Evolutionary conservation across 2,113 vertebrate species (phyloP), one percentile per base, ranked within the genome.

Genomic region (Etheostoma spectabile): DNA sequence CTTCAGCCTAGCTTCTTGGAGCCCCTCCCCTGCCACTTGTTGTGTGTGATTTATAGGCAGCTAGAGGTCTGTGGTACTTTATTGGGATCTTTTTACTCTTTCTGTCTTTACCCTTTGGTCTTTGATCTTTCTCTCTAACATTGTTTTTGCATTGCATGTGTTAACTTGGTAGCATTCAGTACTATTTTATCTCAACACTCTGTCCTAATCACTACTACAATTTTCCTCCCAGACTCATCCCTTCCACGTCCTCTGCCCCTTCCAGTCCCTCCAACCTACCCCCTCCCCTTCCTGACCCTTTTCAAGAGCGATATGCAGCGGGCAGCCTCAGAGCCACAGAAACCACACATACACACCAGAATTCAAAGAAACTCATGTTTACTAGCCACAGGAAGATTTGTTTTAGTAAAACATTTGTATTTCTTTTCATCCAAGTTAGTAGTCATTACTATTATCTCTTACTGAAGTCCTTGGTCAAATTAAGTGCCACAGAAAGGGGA

Each of bases 31-130:
- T 88, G 94, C 96, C 96, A 95, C 96, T 97, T 96, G 96, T 96
- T 97, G 96, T 96, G 94, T 98, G 96, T 97, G 96, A 96, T 96
- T 95, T 95, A 95, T 97, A 98, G 97, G 97, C 95, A 97, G 96
- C 96, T 98, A 90, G 97, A 98, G 96, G 95, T 96, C 96, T 95
- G 94, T 96, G 94, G 92, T 95, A 93, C 86, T 97, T 96, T 94
- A 96, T 96, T 95, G 94, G 96, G 96, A 96, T 94, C 92, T 95
- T 93, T 96, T 89, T 89, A 92, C 82, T 88, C 80, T 90, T 79
- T 87, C 84, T 92, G 76, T 92, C 84, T 87, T 82, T 86, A 61
- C 85, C 85, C 68, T 86, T 85, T 91, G 82, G 74, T 89, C 84
- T 93, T 85, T 88, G 80, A 79, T 90, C 79, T 87, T 91, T 85